A percentile compares a stretch with the other conserved stretches of the same genome.
These are phyloP conservation scores for Epinotia nisella DNA, from an alignment of 2,888 invertebrate species.

Conservation along the genomic window DNA sequence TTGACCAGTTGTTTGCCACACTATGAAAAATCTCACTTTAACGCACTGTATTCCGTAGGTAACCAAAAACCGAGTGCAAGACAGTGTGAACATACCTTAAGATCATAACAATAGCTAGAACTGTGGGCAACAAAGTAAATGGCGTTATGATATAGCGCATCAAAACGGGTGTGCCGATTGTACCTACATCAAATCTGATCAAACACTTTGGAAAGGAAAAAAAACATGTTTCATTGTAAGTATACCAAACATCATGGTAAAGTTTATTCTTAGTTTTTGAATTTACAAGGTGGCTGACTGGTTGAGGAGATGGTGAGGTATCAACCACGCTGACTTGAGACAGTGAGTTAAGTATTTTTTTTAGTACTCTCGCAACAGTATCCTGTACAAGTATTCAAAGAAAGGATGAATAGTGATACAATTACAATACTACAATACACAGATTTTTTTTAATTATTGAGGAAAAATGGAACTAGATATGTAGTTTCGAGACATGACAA, in stretches of 20 bases:
- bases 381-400: no score
- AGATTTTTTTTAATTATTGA: no score
- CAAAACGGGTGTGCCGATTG: conserved; percentile 23
- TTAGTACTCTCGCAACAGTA: neutral
- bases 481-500: no score
- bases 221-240: neutral
- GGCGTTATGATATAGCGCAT: conserved; percentile 27
- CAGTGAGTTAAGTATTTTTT: neutral
- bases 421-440: no score
- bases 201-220: neutral
- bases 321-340: neutral
- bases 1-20: neutral
- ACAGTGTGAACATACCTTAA: conserved; percentile 18
- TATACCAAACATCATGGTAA: neutral
- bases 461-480: no score
- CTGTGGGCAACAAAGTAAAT: conserved; percentile 20
- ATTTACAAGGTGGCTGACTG: no score
- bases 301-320: no score
- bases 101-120: neutral
- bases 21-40: neutral
- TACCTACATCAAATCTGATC: conserved; percentile 1
- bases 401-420: no score
- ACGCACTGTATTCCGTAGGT: no score
- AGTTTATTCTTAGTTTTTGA: neutral
- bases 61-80: neutral